These are phyloP conservation scores for Morelia viridis DNA, from an alignment of 2,797 vertebrate species.

Conservation along the genomic window DNA sequence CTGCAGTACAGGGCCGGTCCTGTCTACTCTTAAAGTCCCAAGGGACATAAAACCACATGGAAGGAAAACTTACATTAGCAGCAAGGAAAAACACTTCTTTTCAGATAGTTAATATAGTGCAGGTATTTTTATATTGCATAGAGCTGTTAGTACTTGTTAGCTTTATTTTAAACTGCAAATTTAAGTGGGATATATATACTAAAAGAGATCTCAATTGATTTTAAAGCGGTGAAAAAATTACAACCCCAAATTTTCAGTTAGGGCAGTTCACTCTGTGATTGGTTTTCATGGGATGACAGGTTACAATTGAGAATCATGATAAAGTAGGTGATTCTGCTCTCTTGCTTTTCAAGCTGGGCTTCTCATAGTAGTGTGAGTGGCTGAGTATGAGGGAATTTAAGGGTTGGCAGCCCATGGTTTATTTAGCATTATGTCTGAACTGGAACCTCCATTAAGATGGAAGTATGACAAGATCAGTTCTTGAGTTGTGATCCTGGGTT, in stretches of 20 bases:
- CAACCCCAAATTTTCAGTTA: background rate
- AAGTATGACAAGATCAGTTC: background rate
- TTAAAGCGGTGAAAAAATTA: background rate
- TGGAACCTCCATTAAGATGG: background rate
- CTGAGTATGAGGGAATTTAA: background rate
- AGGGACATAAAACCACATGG: background rate
- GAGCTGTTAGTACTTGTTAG: background rate
- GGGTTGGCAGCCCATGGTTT: background rate
- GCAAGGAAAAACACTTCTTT: background rate
- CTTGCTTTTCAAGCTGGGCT: background rate
- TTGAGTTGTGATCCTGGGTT: background rate
- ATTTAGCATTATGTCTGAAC: background rate
- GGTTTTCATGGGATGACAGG: background rate
- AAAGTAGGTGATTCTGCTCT: background rate
- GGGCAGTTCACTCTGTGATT: background rate
- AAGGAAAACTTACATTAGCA: background rate
- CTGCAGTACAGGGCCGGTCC: background rate
- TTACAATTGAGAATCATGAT: background rate
- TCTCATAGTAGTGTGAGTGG: background rate
- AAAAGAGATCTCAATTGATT: background rate
- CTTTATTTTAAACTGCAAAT: background rate
- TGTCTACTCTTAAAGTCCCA: background rate
- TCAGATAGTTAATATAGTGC: background rate
- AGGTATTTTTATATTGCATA: background rate
- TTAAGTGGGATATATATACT: background rate